Base-by-base conservation (phyloP, 1,140 invertebrate species). In the Heliconius himera region DNA sequence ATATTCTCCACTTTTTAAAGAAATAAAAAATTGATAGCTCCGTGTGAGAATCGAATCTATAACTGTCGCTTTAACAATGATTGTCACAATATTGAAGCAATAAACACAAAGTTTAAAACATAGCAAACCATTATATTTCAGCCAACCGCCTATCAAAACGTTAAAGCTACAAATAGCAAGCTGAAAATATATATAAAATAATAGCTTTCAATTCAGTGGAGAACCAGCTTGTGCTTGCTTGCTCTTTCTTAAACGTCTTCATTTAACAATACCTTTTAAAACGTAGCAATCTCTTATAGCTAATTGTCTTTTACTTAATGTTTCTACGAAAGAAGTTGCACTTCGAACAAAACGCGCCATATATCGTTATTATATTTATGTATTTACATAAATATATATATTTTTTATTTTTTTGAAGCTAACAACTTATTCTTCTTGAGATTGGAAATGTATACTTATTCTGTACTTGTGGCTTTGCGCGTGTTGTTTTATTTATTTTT, bases 181-280 rank as follows among this genome's bases (percentile, higher is more conserved):
- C 41, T 46, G 16, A 0, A 18, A 66, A 66, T 5, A 66, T 66
- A 66, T 66, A 36, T 5, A 66, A 22, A 13, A 26, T 29, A 11
- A 66, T 66, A 2, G 26, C 60, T 66, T 29, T 66, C 22, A 26
- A 66, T 66, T 13, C 26, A 66, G 60, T 66, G 60, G 60, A 66
- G 8, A 4, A 29, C 26, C 22, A 66, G 0, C 26, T 66, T 9
- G 3, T 18, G 60, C 60, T 66, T 18, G 60, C 60, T 66, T 16
- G 60, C 26, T 56, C 26, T 66, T 66, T 56, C 60, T 66, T 29
- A 66, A 56, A 66, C 60, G 60, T 66, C 60, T 66, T 66, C 60
- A 66, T 66, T 66, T 66, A 66, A 66, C 60, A 66, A 66, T 66
- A 66, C 22, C 60, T 66, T 66, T 66, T 66, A 66, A 66, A 66